Conservation (phyloP, 2,113 vertebrate genomes). For the Notiomystis cincta region DNA sequence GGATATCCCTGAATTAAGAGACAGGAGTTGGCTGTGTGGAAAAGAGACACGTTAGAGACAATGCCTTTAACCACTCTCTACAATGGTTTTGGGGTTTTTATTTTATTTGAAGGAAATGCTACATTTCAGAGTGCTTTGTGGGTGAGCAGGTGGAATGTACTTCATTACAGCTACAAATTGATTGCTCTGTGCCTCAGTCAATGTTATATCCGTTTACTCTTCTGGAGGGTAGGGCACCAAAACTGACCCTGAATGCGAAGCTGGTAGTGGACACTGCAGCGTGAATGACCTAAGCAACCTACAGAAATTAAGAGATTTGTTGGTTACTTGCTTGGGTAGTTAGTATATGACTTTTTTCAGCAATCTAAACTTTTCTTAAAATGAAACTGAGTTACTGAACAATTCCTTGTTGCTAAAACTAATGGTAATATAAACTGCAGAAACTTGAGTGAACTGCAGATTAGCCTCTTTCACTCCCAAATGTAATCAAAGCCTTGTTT, state of each 20-base stretch:
- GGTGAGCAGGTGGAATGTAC: not conserved
- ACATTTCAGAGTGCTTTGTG: not conserved
- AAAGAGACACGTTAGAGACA: not conserved
- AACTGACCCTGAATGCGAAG: not conserved
- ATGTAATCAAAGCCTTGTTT: not conserved
- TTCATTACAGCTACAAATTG: not conserved
- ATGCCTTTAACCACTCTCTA: not conserved
- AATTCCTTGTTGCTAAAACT: conserved; percentile 47
- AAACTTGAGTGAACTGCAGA: conserved; percentile 30
- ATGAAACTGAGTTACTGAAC: not conserved
- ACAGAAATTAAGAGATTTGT: conserved; percentile 47
- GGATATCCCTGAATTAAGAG: not conserved
- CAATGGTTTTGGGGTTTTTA: accelerated
- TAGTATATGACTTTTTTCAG: conserved; percentile 47
- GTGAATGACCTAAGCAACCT: conserved; percentile 24
- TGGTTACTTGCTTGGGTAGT: conserved; percentile 15
- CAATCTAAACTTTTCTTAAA: not conserved
- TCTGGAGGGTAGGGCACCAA: not conserved
- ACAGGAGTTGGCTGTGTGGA: not conserved
- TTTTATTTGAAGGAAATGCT: not conserved
- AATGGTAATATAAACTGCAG: not conserved
- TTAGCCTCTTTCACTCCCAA: not conserved
- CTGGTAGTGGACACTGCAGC: not conserved
- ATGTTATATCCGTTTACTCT: not conserved
- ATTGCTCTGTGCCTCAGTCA: not conserved